Percentiles rank a stretch among this genome's conserved stretches.
Evolutionary conservation across 2,113 vertebrate species (phyloP).

Genomic region (Myiozetetes cayanensis): DNA sequence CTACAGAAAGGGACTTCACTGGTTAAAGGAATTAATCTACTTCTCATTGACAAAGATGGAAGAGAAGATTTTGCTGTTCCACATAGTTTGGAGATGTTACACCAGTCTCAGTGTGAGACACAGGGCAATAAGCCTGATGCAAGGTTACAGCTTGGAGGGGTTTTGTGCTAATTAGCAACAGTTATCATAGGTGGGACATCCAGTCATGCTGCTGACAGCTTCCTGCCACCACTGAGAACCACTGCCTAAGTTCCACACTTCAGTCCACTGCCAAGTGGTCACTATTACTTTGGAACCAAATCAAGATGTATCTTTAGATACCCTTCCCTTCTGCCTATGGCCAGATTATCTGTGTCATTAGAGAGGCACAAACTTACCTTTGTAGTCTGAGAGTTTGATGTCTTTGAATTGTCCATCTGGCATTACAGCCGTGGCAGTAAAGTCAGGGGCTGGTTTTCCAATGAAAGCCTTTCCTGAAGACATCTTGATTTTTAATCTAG

Average conservation of each 20-base stretch:
- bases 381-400: constrained; percentile 88
- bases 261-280: not conserved
- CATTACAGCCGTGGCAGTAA: constrained; percentile 94
- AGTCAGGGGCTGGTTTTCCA: constrained; percentile 91
- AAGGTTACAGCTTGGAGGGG: not conserved
- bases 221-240: not conserved
- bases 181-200: not conserved
- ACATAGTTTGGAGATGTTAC: not conserved
- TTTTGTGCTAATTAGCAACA: not conserved
- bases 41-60: not conserved
- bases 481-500: constrained; percentile 79
- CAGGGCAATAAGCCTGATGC: not conserved
- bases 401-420: constrained; percentile 93
- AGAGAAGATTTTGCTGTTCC: not conserved
- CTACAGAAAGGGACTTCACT: not conserved
- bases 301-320: not conserved
- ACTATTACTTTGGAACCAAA: not conserved
- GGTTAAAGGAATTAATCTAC: not conserved
- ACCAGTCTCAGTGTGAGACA: not conserved
- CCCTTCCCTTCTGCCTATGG: not conserved
- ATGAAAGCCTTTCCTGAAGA: constrained; percentile 93
- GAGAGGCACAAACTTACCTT: constrained; percentile 76
- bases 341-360: not conserved
- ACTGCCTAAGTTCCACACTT: not conserved
- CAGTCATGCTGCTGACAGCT: not conserved